Evolutionary conservation across 2,113 vertebrate genomes (phyloP).

Genomic region (Rhodinocichla rosea): DNA sequence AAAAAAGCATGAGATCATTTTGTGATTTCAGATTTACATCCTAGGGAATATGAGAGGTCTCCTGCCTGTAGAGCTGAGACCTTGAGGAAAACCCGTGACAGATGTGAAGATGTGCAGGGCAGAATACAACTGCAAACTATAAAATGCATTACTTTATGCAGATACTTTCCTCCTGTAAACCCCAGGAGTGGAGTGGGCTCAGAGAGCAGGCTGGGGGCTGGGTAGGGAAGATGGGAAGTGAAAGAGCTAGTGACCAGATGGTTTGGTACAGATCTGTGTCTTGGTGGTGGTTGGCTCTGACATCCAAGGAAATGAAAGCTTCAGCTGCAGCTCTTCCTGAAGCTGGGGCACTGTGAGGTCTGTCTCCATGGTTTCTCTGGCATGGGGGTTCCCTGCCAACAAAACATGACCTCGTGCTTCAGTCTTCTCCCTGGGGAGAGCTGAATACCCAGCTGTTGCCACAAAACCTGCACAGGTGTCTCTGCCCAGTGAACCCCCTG

Average conservation of each 20-base stretch:
- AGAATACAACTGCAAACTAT: neutral
- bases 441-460: neutral
- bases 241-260: neutral
- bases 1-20: neutral
- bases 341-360: neutral
- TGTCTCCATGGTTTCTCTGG: neutral
- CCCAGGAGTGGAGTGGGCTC: neutral
- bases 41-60: neutral
- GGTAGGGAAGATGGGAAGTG: neutral
- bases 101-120: neutral
- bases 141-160: neutral
- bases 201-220: neutral
- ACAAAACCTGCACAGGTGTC: neutral
- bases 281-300: neutral
- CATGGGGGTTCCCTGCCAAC: neutral
- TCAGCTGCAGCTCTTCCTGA: neutral
- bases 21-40: neutral
- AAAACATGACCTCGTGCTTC: neutral
- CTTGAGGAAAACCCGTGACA: neutral
- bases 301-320: neutral
- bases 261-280: neutral
- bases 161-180: neutral
- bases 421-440: neutral
- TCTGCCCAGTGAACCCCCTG: rapidly evolving
- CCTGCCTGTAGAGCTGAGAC: neutral